Evolutionary conservation across 2,797 vertebrate species (phyloP).

Genomic region (Spinibarbus caldwelli): DNA sequence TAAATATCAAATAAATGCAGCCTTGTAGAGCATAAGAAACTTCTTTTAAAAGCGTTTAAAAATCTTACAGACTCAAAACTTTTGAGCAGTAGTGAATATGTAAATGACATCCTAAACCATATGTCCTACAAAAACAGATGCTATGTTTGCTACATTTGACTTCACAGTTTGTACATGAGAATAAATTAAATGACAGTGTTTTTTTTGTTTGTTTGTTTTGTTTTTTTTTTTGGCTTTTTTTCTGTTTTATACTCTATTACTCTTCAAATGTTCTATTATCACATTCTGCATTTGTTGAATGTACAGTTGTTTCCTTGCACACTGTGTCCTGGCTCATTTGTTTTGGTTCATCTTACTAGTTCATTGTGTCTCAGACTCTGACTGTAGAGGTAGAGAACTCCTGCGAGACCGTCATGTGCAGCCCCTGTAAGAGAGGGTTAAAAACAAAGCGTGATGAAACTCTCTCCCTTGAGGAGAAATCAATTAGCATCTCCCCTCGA

Average conservation of each 20-base stretch:
- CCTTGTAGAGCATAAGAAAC: not conserved
- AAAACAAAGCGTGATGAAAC: slow-evolving; percentile 85
- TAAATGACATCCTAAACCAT: not conserved
- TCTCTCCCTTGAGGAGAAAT: slow-evolving; percentile 75
- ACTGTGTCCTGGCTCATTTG: not conserved
- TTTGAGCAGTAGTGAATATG: not conserved
- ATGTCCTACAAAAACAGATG: not conserved
- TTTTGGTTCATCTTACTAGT: slow-evolving; percentile 9
- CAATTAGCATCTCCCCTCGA: slow-evolving; percentile 71
- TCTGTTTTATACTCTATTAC: not conserved
- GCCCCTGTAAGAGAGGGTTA: slow-evolving; percentile 73
- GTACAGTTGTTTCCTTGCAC: not conserved
- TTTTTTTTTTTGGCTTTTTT: not conserved
- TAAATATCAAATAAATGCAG: not conserved
- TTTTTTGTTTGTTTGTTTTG: too few relatives aligned
- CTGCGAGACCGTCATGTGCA: slow-evolving; percentile 66
- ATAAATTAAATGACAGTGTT: not conserved
- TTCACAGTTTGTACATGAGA: not conserved
- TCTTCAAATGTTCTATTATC: not conserved
- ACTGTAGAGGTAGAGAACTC: slow-evolving; percentile 45
- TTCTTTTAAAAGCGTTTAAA: not conserved
- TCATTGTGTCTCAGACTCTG: not conserved
- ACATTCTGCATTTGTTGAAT: not conserved
- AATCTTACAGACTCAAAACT: not conserved
- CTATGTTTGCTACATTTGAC: slow-evolving; percentile 10